Base-by-base conservation (phyloP, 2,797 vertebrate genomes). In the Percopsis omiscomaycus region DNA sequence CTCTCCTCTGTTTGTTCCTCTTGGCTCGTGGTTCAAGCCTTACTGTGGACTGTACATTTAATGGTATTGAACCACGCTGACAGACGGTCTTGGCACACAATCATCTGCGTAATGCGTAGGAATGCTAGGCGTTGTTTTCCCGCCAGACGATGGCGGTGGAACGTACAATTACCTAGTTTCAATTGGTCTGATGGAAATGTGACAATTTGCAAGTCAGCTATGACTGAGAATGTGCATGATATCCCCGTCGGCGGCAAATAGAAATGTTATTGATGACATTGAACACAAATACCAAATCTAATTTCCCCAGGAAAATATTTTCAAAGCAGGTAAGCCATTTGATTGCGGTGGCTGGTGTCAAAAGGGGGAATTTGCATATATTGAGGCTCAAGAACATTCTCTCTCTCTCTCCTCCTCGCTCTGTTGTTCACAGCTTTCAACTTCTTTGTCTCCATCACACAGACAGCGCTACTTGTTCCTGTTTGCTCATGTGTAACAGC, bases 331-430 rank as follows among this genome's bases (percentile, higher is more conserved):
- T 74, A 69, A 86, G 75, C 78, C 85, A 80, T 75, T 82, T 80
- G 88, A 83, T 80, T 87, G 80, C 44, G 27, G 77, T 79, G n/a
- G 73, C 81, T 29, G 59, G 77, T 62, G 82, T 84, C 77, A 80
- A 87, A 86, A 88, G 84, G 80, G 84, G 80, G 85, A 86, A 87
- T 88, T 85, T 89, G 80, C 86, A 88, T 88, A 82, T 71, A 86
- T 86, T 88, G 84, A 81, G 63, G 71, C 59, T 69, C 56, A 37
- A 80, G 80, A 81, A 64, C 22, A 67, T 73, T 37, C 71, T 68
- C 60, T 1, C 67, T 61, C 67, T 55, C 60, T 37, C 54, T 30
- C 61, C 16, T 52, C 45, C 22, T 57, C 12, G 60, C 61, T 29
- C 45, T 44, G 59, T 16, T 54, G 49, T 22, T 32, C 32, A 15